These are phyloP conservation scores for Hylaeus volcanicus DNA, from an alignment of 1,140 invertebrate genomes.

Conservation along the genomic window DNA sequence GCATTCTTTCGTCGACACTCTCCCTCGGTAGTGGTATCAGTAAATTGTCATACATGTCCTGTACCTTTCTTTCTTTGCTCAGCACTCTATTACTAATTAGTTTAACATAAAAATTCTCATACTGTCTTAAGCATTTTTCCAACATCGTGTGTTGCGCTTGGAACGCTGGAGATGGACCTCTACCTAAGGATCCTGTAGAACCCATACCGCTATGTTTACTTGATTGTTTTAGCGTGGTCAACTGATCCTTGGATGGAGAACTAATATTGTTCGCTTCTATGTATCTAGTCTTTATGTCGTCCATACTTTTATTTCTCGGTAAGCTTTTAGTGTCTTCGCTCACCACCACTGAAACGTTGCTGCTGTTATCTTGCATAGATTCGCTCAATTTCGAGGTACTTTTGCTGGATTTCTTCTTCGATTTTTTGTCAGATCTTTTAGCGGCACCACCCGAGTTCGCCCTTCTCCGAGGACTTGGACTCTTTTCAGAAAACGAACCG, in stretches of 20 bases:
- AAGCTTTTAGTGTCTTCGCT: conserved; percentile 69
- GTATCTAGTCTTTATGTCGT: conserved; percentile 71
- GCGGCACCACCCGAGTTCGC: conserved; percentile 76
- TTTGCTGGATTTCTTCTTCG: conserved; percentile 76
- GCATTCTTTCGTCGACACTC: conserved; percentile 76
- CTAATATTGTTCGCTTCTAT: conserved; percentile 44
- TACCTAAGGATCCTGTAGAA: conserved; percentile 64
- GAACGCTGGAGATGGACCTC: conserved; percentile 69
- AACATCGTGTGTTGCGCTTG: conserved; percentile 80
- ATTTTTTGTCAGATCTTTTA: conserved; percentile 76
- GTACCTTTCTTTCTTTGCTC: conserved; percentile 74
- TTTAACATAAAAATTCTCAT: conserved; percentile 85
- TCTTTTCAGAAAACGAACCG: conserved; percentile 67
- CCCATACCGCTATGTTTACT: conserved; percentile 54
- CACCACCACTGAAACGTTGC: conserved; percentile 71
- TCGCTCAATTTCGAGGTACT: conserved; percentile 76
- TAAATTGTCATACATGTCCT: conserved; percentile 75
- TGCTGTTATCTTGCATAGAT: conserved; percentile 62
- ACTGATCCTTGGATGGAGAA: conserved; percentile 39
- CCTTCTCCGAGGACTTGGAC: conserved; percentile 74
- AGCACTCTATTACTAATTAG: conserved; percentile 80
- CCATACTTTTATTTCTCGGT: conserved; percentile 73
- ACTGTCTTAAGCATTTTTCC: conserved; percentile 85
- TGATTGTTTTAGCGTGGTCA: conserved; percentile 35
- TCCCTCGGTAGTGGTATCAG: conserved; percentile 71